phyloP scores from a whole-genome alignment of 2,113 vertebrate genomes.

The Pelecanus crispus region DNA sequence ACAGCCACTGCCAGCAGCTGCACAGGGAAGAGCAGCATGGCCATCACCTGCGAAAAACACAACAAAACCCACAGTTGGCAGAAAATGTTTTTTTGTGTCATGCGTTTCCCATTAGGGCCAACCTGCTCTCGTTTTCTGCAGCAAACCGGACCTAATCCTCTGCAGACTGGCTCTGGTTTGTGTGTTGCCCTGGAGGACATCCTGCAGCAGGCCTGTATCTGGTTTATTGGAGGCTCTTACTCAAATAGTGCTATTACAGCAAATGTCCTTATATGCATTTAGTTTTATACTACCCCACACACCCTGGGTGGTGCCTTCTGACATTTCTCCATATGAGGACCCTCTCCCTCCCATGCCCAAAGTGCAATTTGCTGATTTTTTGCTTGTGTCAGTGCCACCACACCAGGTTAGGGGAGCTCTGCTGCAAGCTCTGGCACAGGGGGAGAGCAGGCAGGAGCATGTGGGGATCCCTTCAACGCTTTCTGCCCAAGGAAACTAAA shows the following conservation, averaged over 20 bases:
- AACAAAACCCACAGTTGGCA: background rate
- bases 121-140: background rate
- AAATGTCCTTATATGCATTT: background rate
- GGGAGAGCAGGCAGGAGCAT: background rate
- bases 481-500: background rate
- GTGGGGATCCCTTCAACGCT: background rate
- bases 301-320: rapidly evolving
- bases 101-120: background rate
- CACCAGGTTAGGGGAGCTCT: background rate
- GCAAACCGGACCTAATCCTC: background rate
- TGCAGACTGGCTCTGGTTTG: background rate
- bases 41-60: slow-evolving; percentile 70
- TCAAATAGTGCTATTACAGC: background rate
- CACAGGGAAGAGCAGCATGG: slow-evolving; percentile 41
- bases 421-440: background rate
- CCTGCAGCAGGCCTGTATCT: background rate
- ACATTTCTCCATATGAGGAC: background rate
- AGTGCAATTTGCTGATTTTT: background rate
- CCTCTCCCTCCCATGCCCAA: background rate
- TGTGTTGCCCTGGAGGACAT: background rate
- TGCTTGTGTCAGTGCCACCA: background rate
- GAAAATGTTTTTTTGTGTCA: rapidly evolving
- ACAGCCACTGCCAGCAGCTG: slow-evolving; percentile 69
- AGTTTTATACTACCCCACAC: background rate
- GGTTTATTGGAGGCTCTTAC: background rate